Percentiles rank a stretch among this genome's conserved stretches.
Evolutionary conservation across 92 coral and sea anemone genomes (phyloP).

Genomic region (Porites divaricata): DNA sequence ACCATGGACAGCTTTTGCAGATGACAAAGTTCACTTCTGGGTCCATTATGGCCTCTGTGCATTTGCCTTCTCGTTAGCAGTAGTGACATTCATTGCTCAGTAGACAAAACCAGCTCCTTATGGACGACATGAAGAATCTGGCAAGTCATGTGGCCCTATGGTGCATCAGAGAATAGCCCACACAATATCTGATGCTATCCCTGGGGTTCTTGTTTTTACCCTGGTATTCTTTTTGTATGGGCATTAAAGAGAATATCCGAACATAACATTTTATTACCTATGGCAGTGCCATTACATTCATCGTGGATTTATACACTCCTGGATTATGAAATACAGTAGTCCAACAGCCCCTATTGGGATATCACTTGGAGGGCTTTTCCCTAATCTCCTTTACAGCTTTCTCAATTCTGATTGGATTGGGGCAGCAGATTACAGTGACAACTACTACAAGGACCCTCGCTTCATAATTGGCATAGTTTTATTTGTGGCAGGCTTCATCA

Average conservation of each 20-base stretch:
- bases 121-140: constrained; percentile 55
- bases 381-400: constrained; percentile 60
- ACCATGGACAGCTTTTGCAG: constrained; percentile 66
- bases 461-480: constrained; percentile 53
- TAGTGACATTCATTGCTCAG: constrained; percentile 47
- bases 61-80: constrained; percentile 61
- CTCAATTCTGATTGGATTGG: constrained; percentile 74
- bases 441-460: constrained; percentile 64
- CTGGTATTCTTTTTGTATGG: constrained; percentile 69
- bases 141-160: constrained; percentile 54
- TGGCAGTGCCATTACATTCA: constrained; percentile 77
- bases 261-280: constrained; percentile 44
- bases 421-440: constrained; percentile 34
- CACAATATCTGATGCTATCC: constrained; percentile 67
- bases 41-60: constrained; percentile 67
- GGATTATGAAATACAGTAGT: constrained; percentile 71
- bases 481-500: constrained; percentile 60
- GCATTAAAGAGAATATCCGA: constrained; percentile 39
- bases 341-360: constrained; percentile 64
- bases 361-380: constrained; percentile 55
- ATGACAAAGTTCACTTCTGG: constrained; percentile 59
- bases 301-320: constrained; percentile 71
- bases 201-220: constrained; percentile 55
- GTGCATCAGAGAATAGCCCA: constrained; percentile 63
- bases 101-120: constrained; percentile 67